A percentile compares a stretch with the other conserved stretches of the same genome.
Conservation (phyloP, 2,113 vertebrate genomes). For the Triplophysa tibetana region DNA sequence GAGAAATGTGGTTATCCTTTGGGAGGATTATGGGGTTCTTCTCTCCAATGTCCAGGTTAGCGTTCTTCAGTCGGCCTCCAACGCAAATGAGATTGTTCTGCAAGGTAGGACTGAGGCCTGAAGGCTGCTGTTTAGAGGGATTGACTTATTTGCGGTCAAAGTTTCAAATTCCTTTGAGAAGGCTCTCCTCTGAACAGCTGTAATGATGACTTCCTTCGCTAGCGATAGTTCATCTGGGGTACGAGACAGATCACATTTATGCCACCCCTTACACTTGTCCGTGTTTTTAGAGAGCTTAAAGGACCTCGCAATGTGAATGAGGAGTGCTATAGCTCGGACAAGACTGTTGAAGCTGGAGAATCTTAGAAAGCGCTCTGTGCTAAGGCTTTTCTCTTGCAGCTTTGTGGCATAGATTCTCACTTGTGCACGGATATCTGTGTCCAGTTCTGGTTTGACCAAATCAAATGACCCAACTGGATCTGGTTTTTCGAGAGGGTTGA, state of each 20-base stretch:
- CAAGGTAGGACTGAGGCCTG: conserved; percentile 6
- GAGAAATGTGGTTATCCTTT: conserved; percentile 23
- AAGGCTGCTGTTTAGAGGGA: background rate
- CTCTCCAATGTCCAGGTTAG: background rate
- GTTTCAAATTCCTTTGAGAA: conserved; percentile 19
- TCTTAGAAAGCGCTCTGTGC: background rate
- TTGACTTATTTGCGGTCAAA: background rate
- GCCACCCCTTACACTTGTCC: conserved; percentile 32
- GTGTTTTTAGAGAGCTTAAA: background rate
- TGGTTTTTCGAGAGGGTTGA: too few relatives aligned
- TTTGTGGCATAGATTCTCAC: conserved; percentile 18
- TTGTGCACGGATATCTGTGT: conserved; percentile 12
- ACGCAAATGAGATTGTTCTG: conserved; percentile 21
- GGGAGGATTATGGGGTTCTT: conserved; percentile 20
- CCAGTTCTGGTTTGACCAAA: background rate
- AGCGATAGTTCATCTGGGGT: conserved; percentile 24
- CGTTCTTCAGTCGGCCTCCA: conserved; percentile 29
- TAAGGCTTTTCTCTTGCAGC: background rate
- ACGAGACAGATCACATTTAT: conserved; percentile 9
- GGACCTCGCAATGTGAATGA: conserved; percentile 40
- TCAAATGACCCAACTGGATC: too few relatives aligned
- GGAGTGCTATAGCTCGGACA: conserved; percentile 19
- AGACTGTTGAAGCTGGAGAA: conserved; percentile 38
- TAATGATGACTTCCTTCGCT: conserved; percentile 31
- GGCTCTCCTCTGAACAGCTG: background rate